Conservation (phyloP, 2,888 invertebrate genomes). For the Cataglyphis rosenhaueri region DNA sequence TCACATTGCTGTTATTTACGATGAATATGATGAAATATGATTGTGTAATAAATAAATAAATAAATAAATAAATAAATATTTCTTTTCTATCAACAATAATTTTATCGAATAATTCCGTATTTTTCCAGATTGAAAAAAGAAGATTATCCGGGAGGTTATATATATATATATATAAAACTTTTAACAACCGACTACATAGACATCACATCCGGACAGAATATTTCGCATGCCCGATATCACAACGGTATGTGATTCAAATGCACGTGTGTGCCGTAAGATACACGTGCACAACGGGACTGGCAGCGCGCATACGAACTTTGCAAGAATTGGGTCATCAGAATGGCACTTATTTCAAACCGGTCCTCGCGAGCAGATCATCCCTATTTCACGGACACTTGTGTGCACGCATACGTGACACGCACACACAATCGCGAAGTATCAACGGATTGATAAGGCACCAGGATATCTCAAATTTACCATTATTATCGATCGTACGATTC, state of each 20-base stretch:
- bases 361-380: conserved; percentile 53
- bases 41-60: not conserved
- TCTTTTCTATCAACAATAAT: not conserved
- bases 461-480: conserved; percentile 2
- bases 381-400: conserved; percentile 61
- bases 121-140: not conserved
- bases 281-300: conserved; percentile 46
- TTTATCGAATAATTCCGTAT: not conserved
- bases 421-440: conserved; percentile 2
- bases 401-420: not conserved
- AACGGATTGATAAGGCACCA: not conserved
- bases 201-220: conserved; percentile 57
- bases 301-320: not conserved
- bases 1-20: not conserved
- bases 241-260: conserved; percentile 26
- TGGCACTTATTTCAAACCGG: conserved; percentile 59
- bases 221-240: conserved; percentile 52
- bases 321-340: conserved; percentile 62
- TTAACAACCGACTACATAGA: conserved; percentile 24
- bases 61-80: conserved; percentile 3
- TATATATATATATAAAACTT: not conserved
- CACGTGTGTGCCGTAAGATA: conserved; percentile 50
- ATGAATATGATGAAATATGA: not conserved
- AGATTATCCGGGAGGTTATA: conserved; percentile 16
- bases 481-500: conserved; percentile 10